Base-by-base conservation (phyloP, 2,113 vertebrate species). In the Brachypodius melanocephalos region DNA sequence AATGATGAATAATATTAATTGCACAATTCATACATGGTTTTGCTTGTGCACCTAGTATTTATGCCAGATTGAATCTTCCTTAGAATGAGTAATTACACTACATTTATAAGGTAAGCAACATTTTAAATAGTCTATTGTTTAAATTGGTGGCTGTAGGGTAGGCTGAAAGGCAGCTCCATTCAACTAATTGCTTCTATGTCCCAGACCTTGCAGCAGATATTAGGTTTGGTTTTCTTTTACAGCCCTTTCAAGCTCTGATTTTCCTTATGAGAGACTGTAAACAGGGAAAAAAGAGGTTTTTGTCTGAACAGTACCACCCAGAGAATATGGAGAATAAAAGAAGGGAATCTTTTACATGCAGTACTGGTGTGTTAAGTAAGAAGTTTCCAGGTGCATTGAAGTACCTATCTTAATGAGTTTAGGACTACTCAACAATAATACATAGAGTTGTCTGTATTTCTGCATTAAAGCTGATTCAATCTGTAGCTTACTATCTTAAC, bases 181-280 rank as follows among this genome's bases (percentile, higher is more conserved):
- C 61, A 85, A 91, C 63, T 97, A 97, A 96, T 90, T 96, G 89
- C 83, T 85, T 42, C 54, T 52, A 11, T 97, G 96, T 98, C 91
- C 97, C 97, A 97, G 92, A 95, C 83, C 36, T 96, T 93, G 84
- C 87, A 97, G 96, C 83, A 97, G 87, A 94, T 94, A 88, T 93
- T 97, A 93, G 85, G n/a, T 97, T 94, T 95, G 62, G 45, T 92
- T 96, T 96, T 90, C 72, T 96, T 97, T 80, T 58, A 86, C 36
- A n/a, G 34, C 17, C 28, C 32, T 95, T 93, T 89, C 38, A 38
- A 94, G 36, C 29, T 85, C 45, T 79, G 32, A 34, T 81, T 95
- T 92, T 86, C 57, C 59, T 76, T 80, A n/a, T 40, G 43, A 58
- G 28, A 48, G 19, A 42, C 8, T 28, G 17, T 63, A 78, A 95